A percentile compares a stretch with the other conserved stretches of the same genome.
These are phyloP conservation scores for Larimichthys polyactis DNA, from an alignment of 2,113 vertebrate genomes.

Conservation along the genomic window DNA sequence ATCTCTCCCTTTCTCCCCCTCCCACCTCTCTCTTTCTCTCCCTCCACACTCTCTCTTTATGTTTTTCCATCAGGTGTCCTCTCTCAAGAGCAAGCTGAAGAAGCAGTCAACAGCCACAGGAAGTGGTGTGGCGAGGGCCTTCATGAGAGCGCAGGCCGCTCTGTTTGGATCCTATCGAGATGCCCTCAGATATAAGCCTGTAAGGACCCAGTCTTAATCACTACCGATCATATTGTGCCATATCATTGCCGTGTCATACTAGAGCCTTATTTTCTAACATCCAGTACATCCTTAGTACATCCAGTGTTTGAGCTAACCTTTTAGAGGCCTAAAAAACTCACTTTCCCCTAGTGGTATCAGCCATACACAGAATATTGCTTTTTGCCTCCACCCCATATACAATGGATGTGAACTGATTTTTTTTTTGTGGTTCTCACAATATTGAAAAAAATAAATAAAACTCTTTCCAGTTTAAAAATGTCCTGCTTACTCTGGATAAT, in stretches of 20 bases:
- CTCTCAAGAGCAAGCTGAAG: conserved; percentile 97
- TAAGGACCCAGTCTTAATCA: conserved; percentile 81
- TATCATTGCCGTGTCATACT: background rate
- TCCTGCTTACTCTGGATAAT: background rate
- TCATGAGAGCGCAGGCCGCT: conserved; percentile 93
- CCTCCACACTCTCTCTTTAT: conserved; percentile 40
- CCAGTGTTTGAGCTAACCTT: background rate
- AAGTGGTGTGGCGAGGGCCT: conserved; percentile 93
- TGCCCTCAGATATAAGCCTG: conserved; percentile 96
- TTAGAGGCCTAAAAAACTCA: background rate
- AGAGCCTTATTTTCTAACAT: background rate
- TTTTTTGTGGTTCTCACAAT: background rate
- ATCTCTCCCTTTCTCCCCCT: conserved; percentile 29
- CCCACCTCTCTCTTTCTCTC: conserved; percentile 54
- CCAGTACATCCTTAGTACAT: no score
- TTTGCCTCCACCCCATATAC: background rate
- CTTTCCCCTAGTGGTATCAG: background rate
- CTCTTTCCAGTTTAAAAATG: background rate
- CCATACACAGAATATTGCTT: background rate
- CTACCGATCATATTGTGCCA: background rate
- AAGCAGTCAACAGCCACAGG: conserved; percentile 98
- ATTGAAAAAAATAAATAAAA: background rate
- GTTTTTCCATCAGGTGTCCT: conserved; percentile 90
- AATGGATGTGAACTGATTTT: background rate
- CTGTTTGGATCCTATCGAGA: conserved; percentile 97